Evolutionary conservation across 2,797 vertebrate species (phyloP), one percentile per base, ranked within the genome.

Genomic region (Masticophis lateralis): DNA sequence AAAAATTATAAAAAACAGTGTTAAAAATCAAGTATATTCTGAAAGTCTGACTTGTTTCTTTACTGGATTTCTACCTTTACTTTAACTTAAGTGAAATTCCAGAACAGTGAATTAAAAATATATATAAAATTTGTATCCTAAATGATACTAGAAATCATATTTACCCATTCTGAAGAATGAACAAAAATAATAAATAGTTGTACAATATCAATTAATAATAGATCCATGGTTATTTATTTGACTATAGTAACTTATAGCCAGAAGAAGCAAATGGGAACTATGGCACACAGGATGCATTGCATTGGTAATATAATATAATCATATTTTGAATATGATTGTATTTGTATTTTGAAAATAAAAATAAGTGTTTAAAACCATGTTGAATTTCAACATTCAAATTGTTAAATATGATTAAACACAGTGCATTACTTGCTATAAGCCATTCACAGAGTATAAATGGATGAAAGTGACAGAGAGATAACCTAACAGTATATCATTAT

Each of bases 301-400:
- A 90, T 93, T 87, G 94, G 94, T 94, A 95, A 91, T 92, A 95
- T 55, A 88, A 87, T 59, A 63, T 63, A 63, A 28, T 94, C 25
- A 91, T 74, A 83, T n/a, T n/a, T n/a, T n/a, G n/a, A n/a, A n/a
- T n/a, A n/a, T n/a, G n/a, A n/a, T n/a, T n/a, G n/a, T n/a, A n/a
- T n/a, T n/a, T 83, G 20, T 93, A 95, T 95, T 88, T 95, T 94
- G 88, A 94, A 94, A 83, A 87, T 27, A 95, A 95, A 96, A 95
- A 94, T 91, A 86, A 93, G 93, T 66, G 92, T 94, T 94, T 96
- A 96, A 96, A 96, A 96, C 93, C 95, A 94, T 96, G 97, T 97
- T 96, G 95, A 95, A 96, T 96, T 95, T 96, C 95, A 95, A 96
- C 96, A 95, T 96, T 96, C 95, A 95, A 94, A 94, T 93, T 96